phyloP scores from a whole-genome alignment of 2,113 vertebrate genomes.

The Anarrhichthys ocellatus region DNA sequence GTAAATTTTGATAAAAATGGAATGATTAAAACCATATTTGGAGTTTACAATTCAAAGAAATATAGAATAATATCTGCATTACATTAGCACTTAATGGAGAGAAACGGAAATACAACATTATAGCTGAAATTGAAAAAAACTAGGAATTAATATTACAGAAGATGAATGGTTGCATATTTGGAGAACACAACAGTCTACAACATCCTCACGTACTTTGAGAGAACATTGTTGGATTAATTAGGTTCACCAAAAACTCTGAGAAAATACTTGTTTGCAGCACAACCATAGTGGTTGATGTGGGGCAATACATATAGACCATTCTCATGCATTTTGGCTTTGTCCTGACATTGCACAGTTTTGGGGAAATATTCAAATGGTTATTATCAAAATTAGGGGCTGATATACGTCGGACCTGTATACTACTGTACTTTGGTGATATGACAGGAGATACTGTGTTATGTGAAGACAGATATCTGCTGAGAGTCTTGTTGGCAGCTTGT shows the following conservation, averaged over 20 bases:
- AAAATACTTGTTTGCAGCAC: background rate
- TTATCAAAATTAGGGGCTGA: background rate
- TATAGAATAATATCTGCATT: background rate
- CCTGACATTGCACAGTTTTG: background rate
- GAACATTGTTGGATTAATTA: background rate
- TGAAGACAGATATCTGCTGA: no score
- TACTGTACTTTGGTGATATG: background rate
- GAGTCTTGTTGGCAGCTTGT: no score
- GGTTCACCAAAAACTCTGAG: background rate
- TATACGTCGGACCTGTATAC: background rate
- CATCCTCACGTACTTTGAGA: background rate
- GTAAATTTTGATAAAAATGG: background rate
- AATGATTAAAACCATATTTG: background rate
- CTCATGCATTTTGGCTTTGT: background rate
- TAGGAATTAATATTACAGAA: background rate
- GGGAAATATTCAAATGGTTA: background rate
- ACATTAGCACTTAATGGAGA: background rate
- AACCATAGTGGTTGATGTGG: background rate
- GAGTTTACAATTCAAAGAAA: background rate
- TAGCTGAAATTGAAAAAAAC: background rate
- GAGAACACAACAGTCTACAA: background rate
- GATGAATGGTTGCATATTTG: background rate
- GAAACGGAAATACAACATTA: background rate
- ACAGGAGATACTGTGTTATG: background rate
- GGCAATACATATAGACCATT: background rate